Evolutionary conservation across 2,113 vertebrate genomes (phyloP).

Genomic region (Zosterops borbonicus): DNA sequence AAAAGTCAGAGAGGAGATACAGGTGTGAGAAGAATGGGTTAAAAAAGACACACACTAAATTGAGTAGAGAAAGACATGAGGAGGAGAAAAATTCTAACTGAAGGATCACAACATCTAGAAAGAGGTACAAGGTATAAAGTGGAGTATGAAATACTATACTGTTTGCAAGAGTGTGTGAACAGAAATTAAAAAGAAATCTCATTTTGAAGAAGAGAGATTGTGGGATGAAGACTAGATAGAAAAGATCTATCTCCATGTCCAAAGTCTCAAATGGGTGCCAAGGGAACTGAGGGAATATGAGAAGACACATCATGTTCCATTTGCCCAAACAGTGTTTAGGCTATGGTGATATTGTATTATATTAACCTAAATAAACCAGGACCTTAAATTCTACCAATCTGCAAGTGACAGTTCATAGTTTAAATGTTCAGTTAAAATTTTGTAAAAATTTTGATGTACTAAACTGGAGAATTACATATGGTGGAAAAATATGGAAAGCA

Average conservation of each 20-base stretch:
- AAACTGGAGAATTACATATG: not conserved
- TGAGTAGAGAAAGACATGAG: not conserved
- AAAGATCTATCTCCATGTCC: not conserved
- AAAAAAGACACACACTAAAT: not conserved
- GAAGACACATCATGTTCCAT: accelerated
- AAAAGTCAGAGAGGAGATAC: not conserved
- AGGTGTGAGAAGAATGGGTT: not conserved
- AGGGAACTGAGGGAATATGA: not conserved
- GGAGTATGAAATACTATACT: not conserved
- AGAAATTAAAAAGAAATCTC: not conserved
- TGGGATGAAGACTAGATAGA: not conserved
- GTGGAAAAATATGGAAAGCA: not conserved
- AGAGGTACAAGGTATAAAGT: not conserved
- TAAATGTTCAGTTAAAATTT: not conserved
- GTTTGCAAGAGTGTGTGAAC: not conserved
- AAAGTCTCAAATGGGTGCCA: not conserved
- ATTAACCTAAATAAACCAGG: not conserved
- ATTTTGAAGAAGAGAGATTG: not conserved
- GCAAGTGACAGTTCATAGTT: not conserved
- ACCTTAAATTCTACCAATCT: not conserved
- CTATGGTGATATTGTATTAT: not conserved
- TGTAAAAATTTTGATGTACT: not conserved
- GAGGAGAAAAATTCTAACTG: not conserved
- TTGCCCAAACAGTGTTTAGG: not conserved
- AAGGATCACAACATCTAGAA: not conserved